phyloP scores from a whole-genome alignment of 2,888 invertebrate genomes.

The Bruchidius siliquastri region DNA sequence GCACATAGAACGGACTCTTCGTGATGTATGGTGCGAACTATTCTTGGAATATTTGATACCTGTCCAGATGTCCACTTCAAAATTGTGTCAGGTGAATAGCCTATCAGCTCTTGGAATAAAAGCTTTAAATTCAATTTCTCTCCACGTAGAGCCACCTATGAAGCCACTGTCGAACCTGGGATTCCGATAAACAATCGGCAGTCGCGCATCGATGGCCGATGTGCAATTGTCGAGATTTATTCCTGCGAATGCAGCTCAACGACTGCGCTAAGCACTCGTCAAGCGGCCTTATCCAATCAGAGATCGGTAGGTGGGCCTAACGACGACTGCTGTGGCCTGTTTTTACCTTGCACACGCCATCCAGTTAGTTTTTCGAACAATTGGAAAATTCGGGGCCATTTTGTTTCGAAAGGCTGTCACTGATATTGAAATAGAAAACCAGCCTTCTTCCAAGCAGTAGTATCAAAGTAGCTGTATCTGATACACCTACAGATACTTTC shows the following conservation, averaged over 20 bases:
- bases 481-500: no score
- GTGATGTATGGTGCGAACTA: no score
- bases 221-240: not conserved
- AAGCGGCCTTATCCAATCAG: not conserved
- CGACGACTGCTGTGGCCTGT: not conserved
- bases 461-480: no score
- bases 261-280: not conserved
- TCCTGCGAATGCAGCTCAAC: not conserved
- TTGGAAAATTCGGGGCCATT: not conserved
- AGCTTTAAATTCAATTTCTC: not conserved
- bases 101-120: not conserved
- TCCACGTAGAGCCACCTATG: not conserved
- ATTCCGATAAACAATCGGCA: not conserved
- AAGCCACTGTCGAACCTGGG: not conserved
- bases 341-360: no score
- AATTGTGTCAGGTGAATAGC: no score
- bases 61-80: no score
- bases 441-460: no score
- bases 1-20: no score
- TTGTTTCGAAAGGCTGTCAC: not conserved
- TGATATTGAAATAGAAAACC: no score
- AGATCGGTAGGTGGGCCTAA: not conserved
- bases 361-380: not conserved
- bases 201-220: not conserved
- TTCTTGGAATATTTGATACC: no score